phyloP scores from a whole-genome alignment of 2,113 vertebrate genomes.

The Engystomops pustulosus region DNA sequence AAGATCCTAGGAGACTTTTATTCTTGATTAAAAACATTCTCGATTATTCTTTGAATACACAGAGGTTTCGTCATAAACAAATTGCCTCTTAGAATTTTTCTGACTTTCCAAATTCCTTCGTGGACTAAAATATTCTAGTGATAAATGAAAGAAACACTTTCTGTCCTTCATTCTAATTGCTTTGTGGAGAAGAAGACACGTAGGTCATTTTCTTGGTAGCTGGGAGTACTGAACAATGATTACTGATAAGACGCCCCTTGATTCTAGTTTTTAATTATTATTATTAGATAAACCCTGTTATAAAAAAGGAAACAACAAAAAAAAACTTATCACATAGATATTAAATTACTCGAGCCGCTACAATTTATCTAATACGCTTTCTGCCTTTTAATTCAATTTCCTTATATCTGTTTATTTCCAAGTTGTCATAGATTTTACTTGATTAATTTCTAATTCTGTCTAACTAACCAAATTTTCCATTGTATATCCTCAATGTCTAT shows the following conservation, averaged over 20 bases:
- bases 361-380: constrained; percentile 46
- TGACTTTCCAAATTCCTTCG: constrained; percentile 54
- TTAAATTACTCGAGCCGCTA: constrained; percentile 55
- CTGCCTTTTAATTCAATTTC: constrained; percentile 40
- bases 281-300: constrained; percentile 49
- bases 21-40: constrained; percentile 57
- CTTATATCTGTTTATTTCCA: constrained; percentile 42
- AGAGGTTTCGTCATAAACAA: constrained; percentile 29
- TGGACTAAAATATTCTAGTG: constrained; percentile 47
- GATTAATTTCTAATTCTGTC: background rate
- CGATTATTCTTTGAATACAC: constrained; percentile 51
- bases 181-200: constrained; percentile 59
- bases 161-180: constrained; percentile 64
- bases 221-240: constrained; percentile 13
- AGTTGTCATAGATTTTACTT: constrained; percentile 32
- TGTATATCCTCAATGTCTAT: background rate
- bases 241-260: constrained; percentile 59
- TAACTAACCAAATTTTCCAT: background rate
- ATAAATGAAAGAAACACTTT: constrained; percentile 58
- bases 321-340: constrained; percentile 50
- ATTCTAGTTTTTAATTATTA: constrained; percentile 61
- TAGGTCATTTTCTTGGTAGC: constrained; percentile 44
- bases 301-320: background rate
- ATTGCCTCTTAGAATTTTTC: constrained; percentile 45
- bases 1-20: constrained; percentile 47